phyloP scores from a whole-genome alignment of 2,888 invertebrate genomes.

The Odontomyia ornata region DNA sequence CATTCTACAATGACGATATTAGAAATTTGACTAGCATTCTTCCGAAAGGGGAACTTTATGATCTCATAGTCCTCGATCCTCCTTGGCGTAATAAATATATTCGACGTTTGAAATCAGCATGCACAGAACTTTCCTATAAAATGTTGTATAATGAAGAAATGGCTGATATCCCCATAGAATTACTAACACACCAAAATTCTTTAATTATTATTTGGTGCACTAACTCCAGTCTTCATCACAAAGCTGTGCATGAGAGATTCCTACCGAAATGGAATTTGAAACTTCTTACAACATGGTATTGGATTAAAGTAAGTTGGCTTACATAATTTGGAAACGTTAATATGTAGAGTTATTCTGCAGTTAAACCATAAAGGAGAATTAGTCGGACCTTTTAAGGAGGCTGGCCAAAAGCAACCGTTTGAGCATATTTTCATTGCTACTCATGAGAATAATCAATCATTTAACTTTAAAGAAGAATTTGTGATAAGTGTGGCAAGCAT shows the following conservation, averaged over 20 bases:
- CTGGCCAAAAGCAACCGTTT: conserved; percentile 85
- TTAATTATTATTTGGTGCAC: conserved; percentile 93
- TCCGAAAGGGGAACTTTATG: conserved; percentile 69
- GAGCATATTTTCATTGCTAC: conserved; percentile 79
- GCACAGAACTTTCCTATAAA: conserved; percentile 70
- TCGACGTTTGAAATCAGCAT: conserved; percentile 75
- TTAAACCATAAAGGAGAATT: conserved; percentile 75
- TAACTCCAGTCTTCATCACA: conserved; percentile 77
- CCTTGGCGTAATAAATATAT: conserved; percentile 98
- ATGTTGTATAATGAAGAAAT: conserved; percentile 84
- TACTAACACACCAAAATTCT: conserved; percentile 70
- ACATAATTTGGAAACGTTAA: not conserved
- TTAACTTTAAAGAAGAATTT: conserved; percentile 64
- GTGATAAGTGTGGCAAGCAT: conserved; percentile 89
- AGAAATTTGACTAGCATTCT: conserved; percentile 68
- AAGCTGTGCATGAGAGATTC: conserved; percentile 74
- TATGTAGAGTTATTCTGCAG: conserved; percentile 57
- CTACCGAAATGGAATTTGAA: conserved; percentile 82
- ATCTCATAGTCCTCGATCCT: conserved; percentile 89
- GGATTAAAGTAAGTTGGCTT: conserved; percentile 77
- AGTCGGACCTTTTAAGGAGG: conserved; percentile 73
- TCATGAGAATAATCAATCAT: conserved; percentile 47
- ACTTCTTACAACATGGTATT: conserved; percentile 80
- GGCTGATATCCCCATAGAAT: conserved; percentile 73
- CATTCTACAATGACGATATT: conserved; percentile 75